Evolutionary conservation across 2,888 invertebrate genomes (phyloP).

Genomic region (Serripes groenlandicus): DNA sequence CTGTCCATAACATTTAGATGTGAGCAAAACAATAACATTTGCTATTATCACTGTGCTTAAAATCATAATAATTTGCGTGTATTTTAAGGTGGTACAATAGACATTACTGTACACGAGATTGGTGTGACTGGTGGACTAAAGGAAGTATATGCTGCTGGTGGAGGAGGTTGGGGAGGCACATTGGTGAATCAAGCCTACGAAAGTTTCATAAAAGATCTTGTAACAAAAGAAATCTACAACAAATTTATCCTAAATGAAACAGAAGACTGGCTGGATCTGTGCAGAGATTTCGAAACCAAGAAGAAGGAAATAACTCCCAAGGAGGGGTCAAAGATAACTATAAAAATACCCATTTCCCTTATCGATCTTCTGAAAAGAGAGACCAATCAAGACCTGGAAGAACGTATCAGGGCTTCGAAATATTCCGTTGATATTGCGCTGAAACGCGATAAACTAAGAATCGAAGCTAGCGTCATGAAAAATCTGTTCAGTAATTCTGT

Average conservation of each 20-base stretch:
- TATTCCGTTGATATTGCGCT: constrained; percentile 9
- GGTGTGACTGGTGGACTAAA: background rate
- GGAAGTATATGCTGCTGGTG: background rate
- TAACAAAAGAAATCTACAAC: background rate
- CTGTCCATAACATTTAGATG: no score
- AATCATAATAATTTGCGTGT: no score
- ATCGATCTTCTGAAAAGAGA: background rate
- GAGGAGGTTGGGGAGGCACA: constrained; percentile 1
- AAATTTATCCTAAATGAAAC: constrained; percentile 26
- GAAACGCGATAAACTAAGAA: constrained; percentile 9
- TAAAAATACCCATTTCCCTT: constrained; percentile 25
- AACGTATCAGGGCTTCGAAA: constrained; percentile 3
- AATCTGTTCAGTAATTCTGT: background rate
- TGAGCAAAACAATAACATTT: no score
- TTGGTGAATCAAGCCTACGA: background rate
- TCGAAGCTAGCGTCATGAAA: background rate
- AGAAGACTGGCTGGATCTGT: constrained; percentile 50
- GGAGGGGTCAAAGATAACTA: background rate
- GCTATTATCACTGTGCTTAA: no score
- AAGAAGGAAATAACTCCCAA: constrained; percentile 39
- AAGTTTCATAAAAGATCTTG: background rate
- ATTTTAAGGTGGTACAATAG: background rate
- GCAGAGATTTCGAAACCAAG: constrained; percentile 46
- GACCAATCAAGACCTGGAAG: constrained; percentile 20
- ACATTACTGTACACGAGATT: background rate